A percentile compares a stretch with the other conserved stretches of the same genome.
These are phyloP conservation scores for Yponomeuta sedellus DNA, from an alignment of 2,888 invertebrate genomes.

Conservation along the genomic window DNA sequence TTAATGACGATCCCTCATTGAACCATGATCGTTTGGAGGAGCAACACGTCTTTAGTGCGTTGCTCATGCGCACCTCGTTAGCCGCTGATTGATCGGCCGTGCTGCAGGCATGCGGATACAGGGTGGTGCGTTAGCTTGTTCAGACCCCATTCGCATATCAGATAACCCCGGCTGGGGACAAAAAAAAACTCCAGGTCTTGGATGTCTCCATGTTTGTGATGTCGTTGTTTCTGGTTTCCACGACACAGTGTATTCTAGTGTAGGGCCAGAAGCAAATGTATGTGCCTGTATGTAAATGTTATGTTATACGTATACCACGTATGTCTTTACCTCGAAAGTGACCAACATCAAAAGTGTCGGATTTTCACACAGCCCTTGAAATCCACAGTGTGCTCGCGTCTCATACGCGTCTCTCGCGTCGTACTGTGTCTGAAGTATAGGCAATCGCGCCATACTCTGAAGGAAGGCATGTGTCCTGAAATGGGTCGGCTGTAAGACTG, in stretches of 20 bases:
- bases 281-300: too few species aligned
- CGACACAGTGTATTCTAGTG: too few species aligned
- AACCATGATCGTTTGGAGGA: neutral
- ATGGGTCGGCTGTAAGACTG: neutral
- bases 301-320: too few species aligned
- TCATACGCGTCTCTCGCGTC: too few species aligned
- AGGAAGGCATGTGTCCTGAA: neutral
- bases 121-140: constrained; percentile 2
- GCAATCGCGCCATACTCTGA: too few species aligned
- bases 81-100: constrained; percentile 69
- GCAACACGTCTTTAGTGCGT: constrained; percentile 29
- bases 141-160: too few species aligned
- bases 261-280: too few species aligned
- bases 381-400: neutral
- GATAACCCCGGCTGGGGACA: too few species aligned
- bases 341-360: neutral
- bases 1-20: neutral
- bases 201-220: too few species aligned
- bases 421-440: too few species aligned
- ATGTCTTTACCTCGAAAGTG: neutral
- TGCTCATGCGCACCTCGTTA: constrained; percentile 57
- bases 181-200: too few species aligned
- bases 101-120: constrained; percentile 21
- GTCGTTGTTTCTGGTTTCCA: too few species aligned
- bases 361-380: neutral